phyloP scores from a whole-genome alignment of 1,140 invertebrate species.

The Batillaria attramentaria region DNA sequence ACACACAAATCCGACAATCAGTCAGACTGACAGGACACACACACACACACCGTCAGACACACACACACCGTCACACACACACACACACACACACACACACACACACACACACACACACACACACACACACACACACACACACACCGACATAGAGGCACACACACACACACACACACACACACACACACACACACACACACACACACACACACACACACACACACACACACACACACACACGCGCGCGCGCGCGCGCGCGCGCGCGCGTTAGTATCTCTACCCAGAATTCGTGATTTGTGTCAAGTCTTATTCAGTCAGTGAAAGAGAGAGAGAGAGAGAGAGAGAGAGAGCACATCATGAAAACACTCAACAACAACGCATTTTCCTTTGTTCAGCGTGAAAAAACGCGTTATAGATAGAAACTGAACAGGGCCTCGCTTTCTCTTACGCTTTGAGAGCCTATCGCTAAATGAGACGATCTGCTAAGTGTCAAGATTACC shows the following conservation, averaged over 20 bases:
- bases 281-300: too few species aligned
- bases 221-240: slow-evolving; percentile 33
- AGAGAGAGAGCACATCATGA: background rate
- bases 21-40: too few species aligned
- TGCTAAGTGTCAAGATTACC: too few species aligned
- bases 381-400: background rate
- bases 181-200: slow-evolving; percentile 22
- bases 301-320: background rate
- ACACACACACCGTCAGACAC: background rate
- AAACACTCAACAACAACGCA: background rate
- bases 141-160: background rate
- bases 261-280: background rate
- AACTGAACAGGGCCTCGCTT: too few species aligned
- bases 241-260: background rate
- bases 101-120: slow-evolving; percentile 17
- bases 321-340: background rate
- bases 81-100: background rate
- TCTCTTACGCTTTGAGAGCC: too few species aligned
- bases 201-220: slow-evolving; percentile 10
- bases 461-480: too few species aligned
- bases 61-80: background rate
- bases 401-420: background rate
- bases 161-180: slow-evolving; percentile 14
- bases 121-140: slow-evolving; percentile 3
- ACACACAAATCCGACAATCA: too few species aligned